These are phyloP conservation scores for Labrus mixtus DNA, from an alignment of 2,113 vertebrate genomes.

Conservation along the genomic window DNA sequence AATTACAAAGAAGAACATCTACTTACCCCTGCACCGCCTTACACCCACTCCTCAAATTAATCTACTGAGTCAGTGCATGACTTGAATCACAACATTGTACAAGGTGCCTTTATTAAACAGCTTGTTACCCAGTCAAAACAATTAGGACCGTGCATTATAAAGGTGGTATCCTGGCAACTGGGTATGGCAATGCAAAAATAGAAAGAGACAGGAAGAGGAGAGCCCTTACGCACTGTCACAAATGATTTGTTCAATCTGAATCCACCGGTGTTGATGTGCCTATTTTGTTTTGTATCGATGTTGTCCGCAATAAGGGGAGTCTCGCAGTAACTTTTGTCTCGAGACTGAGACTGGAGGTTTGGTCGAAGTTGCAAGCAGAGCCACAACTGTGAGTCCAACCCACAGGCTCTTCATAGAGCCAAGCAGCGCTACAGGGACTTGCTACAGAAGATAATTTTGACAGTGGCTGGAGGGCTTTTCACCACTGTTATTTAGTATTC, in stretches of 20 bases:
- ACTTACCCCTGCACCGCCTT: constrained; percentile 1
- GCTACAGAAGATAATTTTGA: constrained; percentile 75
- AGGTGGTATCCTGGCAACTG: constrained; percentile 75
- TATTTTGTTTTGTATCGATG: constrained; percentile 43
- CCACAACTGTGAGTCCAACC: constrained; percentile 58
- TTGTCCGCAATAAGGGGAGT: constrained; percentile 18
- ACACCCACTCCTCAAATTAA: constrained; percentile 43
- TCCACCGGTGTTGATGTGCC: constrained; percentile 56
- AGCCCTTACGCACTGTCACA: constrained; percentile 48
- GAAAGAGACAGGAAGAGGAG: constrained; percentile 45
- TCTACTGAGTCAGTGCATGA: constrained; percentile 67
- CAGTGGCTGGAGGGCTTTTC: constrained; percentile 75
- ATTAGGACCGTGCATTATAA: constrained; percentile 70
- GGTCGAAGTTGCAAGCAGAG: constrained; percentile 63
- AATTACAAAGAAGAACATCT: constrained; percentile 4
- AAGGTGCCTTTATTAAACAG: constrained; percentile 75
- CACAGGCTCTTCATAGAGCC: constrained; percentile 61
- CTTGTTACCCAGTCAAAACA: constrained; percentile 78
- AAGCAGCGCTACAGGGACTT: constrained; percentile 59
- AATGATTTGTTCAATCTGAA: constrained; percentile 63
- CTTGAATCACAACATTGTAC: constrained; percentile 68
- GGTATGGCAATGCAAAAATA: constrained; percentile 48
- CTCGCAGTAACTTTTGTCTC: constrained; percentile 8
- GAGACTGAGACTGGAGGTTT: constrained; percentile 31
- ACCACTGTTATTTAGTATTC: constrained; percentile 67